A percentile compares a stretch with the other conserved stretches of the same genome.
Conservation (phyloP, 2,797 vertebrate genomes). For the Myiotriccus ornatus region DNA sequence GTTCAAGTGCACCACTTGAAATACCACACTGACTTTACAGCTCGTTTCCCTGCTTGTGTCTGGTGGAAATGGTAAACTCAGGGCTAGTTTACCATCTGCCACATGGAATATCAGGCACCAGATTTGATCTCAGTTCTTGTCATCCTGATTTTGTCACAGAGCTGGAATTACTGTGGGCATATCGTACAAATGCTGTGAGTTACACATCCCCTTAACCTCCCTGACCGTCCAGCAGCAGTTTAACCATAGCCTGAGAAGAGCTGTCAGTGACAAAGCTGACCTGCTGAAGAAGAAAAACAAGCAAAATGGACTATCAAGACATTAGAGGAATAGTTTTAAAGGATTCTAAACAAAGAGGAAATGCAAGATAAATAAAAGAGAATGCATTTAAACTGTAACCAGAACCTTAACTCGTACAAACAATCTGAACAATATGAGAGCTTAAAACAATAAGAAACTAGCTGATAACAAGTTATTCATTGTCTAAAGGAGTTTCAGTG, state of each 20-base stretch:
- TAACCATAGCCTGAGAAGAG: background rate
- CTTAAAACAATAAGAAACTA: background rate
- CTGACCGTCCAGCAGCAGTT: no score
- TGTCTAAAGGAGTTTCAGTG: background rate
- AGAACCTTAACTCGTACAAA: background rate
- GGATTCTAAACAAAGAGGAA: background rate
- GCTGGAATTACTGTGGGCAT: no score
- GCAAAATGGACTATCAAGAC: background rate
- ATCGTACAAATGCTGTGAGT: no score
- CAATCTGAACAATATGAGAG: background rate
- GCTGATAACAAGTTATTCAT: background rate
- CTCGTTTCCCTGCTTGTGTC: no score
- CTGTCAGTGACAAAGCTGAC: background rate
- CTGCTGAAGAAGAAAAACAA: background rate
- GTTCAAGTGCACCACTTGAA: no score
- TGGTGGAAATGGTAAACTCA: no score
- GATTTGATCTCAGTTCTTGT: no score
- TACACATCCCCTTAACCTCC: no score
- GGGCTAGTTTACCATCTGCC: no score
- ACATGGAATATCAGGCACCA: no score
- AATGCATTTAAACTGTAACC: background rate
- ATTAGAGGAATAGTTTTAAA: background rate
- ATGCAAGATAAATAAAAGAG: background rate
- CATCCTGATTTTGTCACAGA: no score
- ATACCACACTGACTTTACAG: no score